Evolutionary conservation across 2,113 vertebrate species (phyloP).

Genomic region (Gnathonemus longibarbis): DNA sequence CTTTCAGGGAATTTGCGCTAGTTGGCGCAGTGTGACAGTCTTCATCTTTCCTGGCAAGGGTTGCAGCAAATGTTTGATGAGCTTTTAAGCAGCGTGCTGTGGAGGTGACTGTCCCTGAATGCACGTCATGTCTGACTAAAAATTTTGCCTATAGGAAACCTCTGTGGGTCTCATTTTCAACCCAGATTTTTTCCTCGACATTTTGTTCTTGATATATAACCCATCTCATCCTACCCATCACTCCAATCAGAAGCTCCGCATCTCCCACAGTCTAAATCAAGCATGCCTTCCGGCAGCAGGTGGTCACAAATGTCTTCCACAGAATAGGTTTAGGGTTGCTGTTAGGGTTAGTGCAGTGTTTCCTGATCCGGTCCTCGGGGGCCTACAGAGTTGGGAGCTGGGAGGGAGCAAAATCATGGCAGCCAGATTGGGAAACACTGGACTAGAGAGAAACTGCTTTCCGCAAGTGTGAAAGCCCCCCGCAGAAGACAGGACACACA

Average conservation of each 20-base stretch:
- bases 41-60: neutral
- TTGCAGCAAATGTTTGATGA: neutral
- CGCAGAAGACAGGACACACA: too few species aligned
- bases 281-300: too few species aligned
- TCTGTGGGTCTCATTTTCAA: neutral
- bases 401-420: too few species aligned
- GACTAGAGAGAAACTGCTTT: neutral
- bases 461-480: too few species aligned
- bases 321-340: too few species aligned
- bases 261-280: too few species aligned
- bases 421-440: neutral
- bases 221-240: too few species aligned
- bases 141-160: neutral
- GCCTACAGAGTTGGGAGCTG: too few species aligned
- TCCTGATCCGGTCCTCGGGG: too few species aligned
- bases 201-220: neutral
- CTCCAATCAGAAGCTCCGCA: too few species aligned
- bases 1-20: neutral
- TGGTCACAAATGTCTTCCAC: too few species aligned
- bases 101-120: neutral
- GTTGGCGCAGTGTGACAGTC: neutral
- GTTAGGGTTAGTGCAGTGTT: too few species aligned
- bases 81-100: neutral
- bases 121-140: neutral
- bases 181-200: neutral